These are phyloP conservation scores for Paedocypris sp. DNA, from an alignment of 2,113 vertebrate genomes.

Conservation along the genomic window DNA sequence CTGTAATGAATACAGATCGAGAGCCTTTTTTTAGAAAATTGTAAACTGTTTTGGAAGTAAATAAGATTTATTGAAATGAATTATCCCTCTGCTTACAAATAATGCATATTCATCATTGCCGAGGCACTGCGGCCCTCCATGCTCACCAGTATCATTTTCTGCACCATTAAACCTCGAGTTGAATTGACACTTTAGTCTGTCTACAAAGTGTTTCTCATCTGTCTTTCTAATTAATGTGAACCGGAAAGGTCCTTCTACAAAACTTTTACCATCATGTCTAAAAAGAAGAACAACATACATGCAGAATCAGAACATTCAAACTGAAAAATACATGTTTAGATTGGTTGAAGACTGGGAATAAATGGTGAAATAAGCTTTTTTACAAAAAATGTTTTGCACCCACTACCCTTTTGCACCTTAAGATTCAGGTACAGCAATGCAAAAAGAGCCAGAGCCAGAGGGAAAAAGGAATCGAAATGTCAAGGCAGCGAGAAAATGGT, in stretches of 20 bases:
- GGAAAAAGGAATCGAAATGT: constrained; percentile 1
- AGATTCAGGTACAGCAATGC: neutral
- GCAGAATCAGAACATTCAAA: no score
- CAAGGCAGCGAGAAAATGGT: neutral
- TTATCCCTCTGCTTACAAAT: constrained; percentile 42
- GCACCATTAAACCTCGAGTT: constrained; percentile 61
- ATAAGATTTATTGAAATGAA: constrained; percentile 43
- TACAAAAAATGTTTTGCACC: neutral
- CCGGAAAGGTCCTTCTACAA: constrained; percentile 18
- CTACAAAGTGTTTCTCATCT: constrained; percentile 56
- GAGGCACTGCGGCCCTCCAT: constrained; percentile 46
- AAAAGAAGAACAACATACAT: no score
- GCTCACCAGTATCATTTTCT: constrained; percentile 55
- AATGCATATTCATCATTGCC: constrained; percentile 55
- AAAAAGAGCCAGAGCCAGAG: constrained; percentile 2
- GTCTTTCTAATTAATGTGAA: constrained; percentile 41
- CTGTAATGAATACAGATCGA: constrained; percentile 30
- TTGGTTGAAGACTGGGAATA: neutral
- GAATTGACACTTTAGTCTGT: constrained; percentile 54
- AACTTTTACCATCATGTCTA: neutral
- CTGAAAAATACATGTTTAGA: no score
- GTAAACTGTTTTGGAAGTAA: constrained; percentile 29
- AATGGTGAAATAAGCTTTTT: neutral
- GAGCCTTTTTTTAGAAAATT: constrained; percentile 20
- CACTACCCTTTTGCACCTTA: neutral